Evolutionary conservation across 2,113 vertebrate species (phyloP), one percentile per base, ranked within the genome.

Genomic region (Corapipo altera): DNA sequence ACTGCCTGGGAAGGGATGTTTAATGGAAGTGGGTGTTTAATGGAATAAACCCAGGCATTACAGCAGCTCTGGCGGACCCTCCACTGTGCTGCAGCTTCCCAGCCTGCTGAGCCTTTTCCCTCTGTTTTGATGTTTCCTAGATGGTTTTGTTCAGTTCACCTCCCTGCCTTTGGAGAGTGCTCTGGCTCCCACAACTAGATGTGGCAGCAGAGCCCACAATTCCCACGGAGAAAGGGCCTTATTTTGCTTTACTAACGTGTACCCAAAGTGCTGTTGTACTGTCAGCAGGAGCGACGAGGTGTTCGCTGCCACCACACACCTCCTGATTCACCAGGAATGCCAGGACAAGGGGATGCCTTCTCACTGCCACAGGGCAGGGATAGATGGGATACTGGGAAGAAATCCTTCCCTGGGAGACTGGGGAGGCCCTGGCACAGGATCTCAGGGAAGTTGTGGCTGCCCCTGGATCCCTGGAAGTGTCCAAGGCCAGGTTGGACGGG

Each of bases 201-300:
- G 3, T 21, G 43, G 57, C 27, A 64, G 54, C 11, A 28, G 65
- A 59, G 13, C 12, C 37, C 69, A 37, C 0, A 5, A 2, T 26
- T 8, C 2, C 2, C 27, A 12, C 6, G 30, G 33, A 58, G 37
- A 62, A 77, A 78, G 26, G 26, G 74, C 52, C 43, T 69, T 11
- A 2, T 3, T 79, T 61, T 23, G 13, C 26, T 54, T 57, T 26
- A 70, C 55, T 11, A 5, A 20, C 0, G 13, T 21, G 20, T 28
- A 37, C 28, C 33, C 27, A 15, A 46, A 7, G 22, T 19, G 70
- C 35, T 59, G 54, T 48, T 43, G 44, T 12, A 1, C 27, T 11
- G 16, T 14, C 5, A 43, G 74, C 39, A 71, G 35, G 48, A 81
- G 77, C 2, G 2, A 67, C 0, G 0, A 32, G 8, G 9, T 6